Evolutionary conservation across 2,888 invertebrate species (phyloP).

Genomic region (Apoda limacodes): DNA sequence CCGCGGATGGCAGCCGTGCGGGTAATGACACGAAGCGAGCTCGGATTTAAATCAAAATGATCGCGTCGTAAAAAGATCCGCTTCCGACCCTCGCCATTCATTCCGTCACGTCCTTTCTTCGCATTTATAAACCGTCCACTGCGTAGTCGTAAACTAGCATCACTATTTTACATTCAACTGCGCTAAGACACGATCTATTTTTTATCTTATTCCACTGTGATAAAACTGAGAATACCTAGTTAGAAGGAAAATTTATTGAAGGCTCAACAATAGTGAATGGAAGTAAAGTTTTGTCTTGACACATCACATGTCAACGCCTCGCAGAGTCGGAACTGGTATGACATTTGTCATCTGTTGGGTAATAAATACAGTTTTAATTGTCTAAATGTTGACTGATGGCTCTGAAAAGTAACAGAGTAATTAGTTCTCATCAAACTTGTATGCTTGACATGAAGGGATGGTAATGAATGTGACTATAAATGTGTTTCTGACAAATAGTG

Average conservation of each 20-base stretch:
- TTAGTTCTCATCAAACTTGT: no score
- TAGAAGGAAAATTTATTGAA: no score
- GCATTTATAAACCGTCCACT: background rate
- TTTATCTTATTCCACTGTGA: background rate
- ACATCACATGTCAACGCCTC: background rate
- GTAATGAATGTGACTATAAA: no score
- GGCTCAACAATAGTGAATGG: background rate
- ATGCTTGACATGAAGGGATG: no score
- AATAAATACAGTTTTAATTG: background rate
- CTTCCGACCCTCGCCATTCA: background rate
- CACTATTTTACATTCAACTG: background rate
- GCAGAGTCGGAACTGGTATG: background rate
- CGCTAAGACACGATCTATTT: background rate
- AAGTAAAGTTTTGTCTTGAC: background rate
- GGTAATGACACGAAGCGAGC: background rate
- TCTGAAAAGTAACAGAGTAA: background rate
- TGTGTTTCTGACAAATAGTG: no score
- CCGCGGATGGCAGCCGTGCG: background rate
- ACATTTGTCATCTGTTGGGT: background rate
- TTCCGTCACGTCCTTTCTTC: background rate
- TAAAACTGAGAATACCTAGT: no score
- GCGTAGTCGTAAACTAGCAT: background rate
- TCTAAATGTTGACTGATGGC: background rate
- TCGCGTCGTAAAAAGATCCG: background rate
- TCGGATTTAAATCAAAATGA: background rate